phyloP scores from a whole-genome alignment of 2,113 vertebrate genomes.

The Leptobrachium ailaonicum region DNA sequence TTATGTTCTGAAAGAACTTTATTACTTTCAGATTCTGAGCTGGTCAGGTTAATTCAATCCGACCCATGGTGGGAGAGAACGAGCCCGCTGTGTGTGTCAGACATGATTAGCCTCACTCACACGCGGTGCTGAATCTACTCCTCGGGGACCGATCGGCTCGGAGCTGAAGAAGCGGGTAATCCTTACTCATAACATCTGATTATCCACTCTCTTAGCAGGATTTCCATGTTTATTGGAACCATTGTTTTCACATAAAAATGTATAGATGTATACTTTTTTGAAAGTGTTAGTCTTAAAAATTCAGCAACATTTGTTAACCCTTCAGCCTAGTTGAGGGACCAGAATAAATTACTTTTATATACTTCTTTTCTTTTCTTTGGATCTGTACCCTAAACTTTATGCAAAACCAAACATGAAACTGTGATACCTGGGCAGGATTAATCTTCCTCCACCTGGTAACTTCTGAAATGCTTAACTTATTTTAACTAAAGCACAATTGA shows the following conservation, averaged over 20 bases:
- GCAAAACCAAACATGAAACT: no score
- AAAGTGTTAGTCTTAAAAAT: conserved; percentile 11
- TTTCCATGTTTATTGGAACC: conserved; percentile 50
- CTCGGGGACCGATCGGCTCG: conserved; percentile 34
- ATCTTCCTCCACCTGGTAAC: no score
- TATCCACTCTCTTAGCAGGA: conserved; percentile 45
- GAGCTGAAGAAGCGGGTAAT: conserved; percentile 41
- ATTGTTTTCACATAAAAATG: conserved; percentile 48
- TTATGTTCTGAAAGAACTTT: conserved; percentile 44
- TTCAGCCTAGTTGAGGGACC: background rate
- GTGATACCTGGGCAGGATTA: no score
- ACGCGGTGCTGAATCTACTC: conserved; percentile 25
- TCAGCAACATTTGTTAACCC: conserved; percentile 18
- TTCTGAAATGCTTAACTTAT: no score
- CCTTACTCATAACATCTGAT: conserved; percentile 46
- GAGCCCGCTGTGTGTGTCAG: conserved; percentile 35
- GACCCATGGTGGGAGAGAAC: conserved; percentile 34
- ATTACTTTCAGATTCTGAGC: conserved; percentile 42
- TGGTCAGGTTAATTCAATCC: conserved; percentile 44
- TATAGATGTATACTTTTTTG: conserved; percentile 28
- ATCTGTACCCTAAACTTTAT: no score
- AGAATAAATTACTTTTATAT: no score
- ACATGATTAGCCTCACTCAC: conserved; percentile 42
- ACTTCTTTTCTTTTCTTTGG: no score
- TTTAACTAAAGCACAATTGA: no score